Percentiles rank a stretch among this genome's conserved stretches.
Conservation (phyloP, 2,797 vertebrate species). For the Trachops cirrhosus region DNA sequence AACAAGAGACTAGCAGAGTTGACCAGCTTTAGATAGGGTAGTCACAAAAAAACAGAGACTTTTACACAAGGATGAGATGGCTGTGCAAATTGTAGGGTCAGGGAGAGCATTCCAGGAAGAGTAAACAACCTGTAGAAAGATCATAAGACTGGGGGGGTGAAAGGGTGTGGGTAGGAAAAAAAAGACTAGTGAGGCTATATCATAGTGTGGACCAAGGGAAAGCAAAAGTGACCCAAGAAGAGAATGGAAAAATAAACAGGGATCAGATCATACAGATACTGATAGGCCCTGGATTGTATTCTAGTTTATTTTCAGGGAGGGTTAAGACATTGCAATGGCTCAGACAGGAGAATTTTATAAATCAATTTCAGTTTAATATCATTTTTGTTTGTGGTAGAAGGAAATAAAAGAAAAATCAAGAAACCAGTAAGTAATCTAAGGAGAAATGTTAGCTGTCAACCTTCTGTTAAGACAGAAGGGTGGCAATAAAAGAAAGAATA, state of each 20-base stretch:
- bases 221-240: neutral
- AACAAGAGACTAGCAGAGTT: neutral
- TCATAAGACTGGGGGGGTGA: neutral
- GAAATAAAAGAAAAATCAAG: slow-evolving; percentile 6
- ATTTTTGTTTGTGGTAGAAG: neutral
- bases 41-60: neutral
- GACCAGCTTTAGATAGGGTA: neutral
- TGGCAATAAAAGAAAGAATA: neutral
- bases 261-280: neutral
- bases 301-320: neutral
- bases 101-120: neutral
- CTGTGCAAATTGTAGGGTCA: neutral
- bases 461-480: neutral
- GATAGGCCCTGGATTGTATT: neutral
- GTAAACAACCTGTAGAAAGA: neutral
- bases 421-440: neutral
- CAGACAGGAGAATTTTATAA: neutral
- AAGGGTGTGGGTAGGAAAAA: neutral
- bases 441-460: neutral
- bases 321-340: neutral
- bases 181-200: neutral
- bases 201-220: neutral
- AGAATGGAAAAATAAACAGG: neutral
- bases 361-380: neutral
- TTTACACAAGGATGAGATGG: neutral